Percentiles rank a stretch among this genome's conserved stretches.
These are phyloP conservation scores for Beaufortia kweichowensis DNA, from an alignment of 2,113 vertebrate genomes.

Conservation along the genomic window DNA sequence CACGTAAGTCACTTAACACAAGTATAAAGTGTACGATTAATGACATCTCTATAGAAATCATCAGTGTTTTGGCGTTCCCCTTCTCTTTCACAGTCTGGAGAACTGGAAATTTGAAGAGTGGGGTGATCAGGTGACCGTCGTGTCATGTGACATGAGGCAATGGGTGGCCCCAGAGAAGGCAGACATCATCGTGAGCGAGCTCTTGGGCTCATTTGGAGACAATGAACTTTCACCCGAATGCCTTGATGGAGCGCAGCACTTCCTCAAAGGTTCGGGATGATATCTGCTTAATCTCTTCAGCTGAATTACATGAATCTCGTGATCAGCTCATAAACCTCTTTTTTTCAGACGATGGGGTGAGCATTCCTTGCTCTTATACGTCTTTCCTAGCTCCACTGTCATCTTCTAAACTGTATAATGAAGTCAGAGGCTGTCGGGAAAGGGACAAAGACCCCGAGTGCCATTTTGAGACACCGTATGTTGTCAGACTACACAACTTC, in stretches of 20 bases:
- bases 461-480: constrained; percentile 92
- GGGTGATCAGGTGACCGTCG: constrained; percentile 90
- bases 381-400: constrained; percentile 90
- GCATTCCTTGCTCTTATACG: constrained; percentile 88
- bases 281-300: constrained; percentile 13
- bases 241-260: constrained; percentile 89
- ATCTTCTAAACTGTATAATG: constrained; percentile 94
- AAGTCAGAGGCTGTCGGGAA: constrained; percentile 87
- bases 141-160: constrained; percentile 89
- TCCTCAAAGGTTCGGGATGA: constrained; percentile 80
- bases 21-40: neutral
- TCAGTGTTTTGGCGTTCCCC: neutral
- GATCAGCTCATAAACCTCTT: neutral
- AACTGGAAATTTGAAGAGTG: constrained; percentile 94
- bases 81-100: constrained; percentile 75
- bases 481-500: constrained; percentile 92
- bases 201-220: constrained; percentile 90
- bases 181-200: constrained; percentile 89
- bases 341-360: constrained; percentile 82
- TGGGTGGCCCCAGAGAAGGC: constrained; percentile 90
- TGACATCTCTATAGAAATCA: neutral
- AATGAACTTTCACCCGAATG: constrained; percentile 92
- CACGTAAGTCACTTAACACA: constrained; percentile 76
- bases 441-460: constrained; percentile 86
- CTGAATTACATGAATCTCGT: neutral